Evolutionary conservation across 2,888 invertebrate species (phyloP), one percentile per base, ranked within the genome.

Genomic region (Poecilus cupreus): DNA sequence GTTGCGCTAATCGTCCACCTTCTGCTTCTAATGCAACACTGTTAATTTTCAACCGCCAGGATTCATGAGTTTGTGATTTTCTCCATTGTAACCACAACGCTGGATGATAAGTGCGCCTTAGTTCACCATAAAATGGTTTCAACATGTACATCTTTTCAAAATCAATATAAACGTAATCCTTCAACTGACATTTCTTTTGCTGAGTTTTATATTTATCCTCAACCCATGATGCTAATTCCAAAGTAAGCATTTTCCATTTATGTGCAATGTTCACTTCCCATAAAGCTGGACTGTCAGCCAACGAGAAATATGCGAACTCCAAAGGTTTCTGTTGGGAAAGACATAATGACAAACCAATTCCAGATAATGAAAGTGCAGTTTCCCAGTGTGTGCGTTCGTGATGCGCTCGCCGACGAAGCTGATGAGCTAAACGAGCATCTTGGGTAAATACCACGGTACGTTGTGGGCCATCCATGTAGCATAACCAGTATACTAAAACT

Each of bases 111-210:
- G 92, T 93, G 49, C 96, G 90, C 51, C 94, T 89, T 22, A 96
- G 87, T 85, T 95, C 94, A 0, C 96, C 95, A 86, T 94, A 95
- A 88, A 96, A 96, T 0, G 96, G 96, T 87, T 95, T 95, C 0
- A 94, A 93, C 95, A 96, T 96, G 85, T 94, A 94, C 96, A 96
- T 96, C 87, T 94, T 95, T 72, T 93, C 93, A 84, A 96, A 92
- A 87, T 96, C 96, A 79, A 96, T 94, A 90, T 96, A 90, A 6
- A 96, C 92, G 87, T 94, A 94, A 86, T 96, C 95, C 87, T 95
- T 95, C 57, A 96, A 88, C 84, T 94, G 94, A 72, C 95, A 95
- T 85, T 93, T 93, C 85, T 93, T 93, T 84, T 93, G 92, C 11
- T 94, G 93, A 24, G 92, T 91, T 85, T 91, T 91, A 89, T 94